Conservation (phyloP, 2,113 vertebrate genomes). For the Rhinoderma darwinii region DNA sequence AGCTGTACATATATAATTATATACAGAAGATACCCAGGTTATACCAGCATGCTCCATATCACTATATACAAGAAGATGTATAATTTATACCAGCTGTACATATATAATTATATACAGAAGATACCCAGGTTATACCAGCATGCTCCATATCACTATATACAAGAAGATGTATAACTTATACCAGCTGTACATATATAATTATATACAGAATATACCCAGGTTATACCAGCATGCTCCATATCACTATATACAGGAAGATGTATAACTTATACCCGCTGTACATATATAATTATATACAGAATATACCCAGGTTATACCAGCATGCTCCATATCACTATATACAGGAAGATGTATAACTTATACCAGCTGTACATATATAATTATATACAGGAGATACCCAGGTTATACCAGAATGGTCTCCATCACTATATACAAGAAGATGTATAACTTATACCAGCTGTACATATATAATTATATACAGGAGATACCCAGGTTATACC, state of each 20-base stretch:
- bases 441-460: neutral
- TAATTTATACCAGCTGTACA: neutral
- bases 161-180: neutral
- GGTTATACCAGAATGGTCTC: neutral
- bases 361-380: neutral
- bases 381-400: neutral
- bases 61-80: neutral
- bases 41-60: neutral
- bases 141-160: neutral
- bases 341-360: neutral
- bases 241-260: neutral
- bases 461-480: neutral
- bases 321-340: neutral
- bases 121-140: neutral
- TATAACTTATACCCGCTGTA: neutral
- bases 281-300: neutral
- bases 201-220: neutral
- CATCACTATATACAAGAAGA: neutral
- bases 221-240: neutral
- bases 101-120: neutral
- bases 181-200: neutral
- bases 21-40: neutral
- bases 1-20: neutral
- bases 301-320: neutral
- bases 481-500: neutral